These are phyloP conservation scores for Arion vulgaris DNA, from an alignment of 1,140 invertebrate species.

Conservation along the genomic window DNA sequence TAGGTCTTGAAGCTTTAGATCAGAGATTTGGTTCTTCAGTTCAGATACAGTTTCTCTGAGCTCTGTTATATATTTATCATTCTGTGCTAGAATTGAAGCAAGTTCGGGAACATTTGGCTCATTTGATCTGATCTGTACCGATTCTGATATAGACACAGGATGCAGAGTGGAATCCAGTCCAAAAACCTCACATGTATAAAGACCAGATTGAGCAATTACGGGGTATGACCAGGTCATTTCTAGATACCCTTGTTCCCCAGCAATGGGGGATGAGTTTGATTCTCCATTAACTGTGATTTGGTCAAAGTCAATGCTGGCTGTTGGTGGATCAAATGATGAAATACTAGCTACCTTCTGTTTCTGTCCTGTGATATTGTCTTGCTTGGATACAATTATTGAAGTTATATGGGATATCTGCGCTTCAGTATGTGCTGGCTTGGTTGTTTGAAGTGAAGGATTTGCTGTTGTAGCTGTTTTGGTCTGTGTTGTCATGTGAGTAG, in stretches of 20 bases:
- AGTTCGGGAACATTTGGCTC: constrained; percentile 7
- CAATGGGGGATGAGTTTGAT: neutral
- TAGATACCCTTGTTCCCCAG: constrained; percentile 13
- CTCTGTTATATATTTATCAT: neutral
- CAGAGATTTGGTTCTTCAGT: neutral
- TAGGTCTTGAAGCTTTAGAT: neutral
- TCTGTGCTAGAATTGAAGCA: neutral
- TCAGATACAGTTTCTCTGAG: neutral
- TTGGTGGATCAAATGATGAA: neutral
- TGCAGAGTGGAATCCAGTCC: neutral
- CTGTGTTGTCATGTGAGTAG: too few species aligned
- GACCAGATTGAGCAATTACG: neutral
- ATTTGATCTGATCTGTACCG: neutral
- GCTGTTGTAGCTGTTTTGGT: neutral
- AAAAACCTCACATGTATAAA: constrained; percentile 10
- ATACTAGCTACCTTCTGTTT: neutral
- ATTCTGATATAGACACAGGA: neutral
- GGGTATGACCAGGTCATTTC: neutral
- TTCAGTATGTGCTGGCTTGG: neutral
- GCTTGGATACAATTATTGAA: neutral
- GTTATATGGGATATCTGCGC: neutral
- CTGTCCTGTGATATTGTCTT: neutral
- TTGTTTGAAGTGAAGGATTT: neutral
- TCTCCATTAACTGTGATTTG: neutral
- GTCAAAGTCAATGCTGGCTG: neutral